Conservation (phyloP, 53 echinoderm and acorn worm genomes). For the Pentamera pediparva region DNA sequence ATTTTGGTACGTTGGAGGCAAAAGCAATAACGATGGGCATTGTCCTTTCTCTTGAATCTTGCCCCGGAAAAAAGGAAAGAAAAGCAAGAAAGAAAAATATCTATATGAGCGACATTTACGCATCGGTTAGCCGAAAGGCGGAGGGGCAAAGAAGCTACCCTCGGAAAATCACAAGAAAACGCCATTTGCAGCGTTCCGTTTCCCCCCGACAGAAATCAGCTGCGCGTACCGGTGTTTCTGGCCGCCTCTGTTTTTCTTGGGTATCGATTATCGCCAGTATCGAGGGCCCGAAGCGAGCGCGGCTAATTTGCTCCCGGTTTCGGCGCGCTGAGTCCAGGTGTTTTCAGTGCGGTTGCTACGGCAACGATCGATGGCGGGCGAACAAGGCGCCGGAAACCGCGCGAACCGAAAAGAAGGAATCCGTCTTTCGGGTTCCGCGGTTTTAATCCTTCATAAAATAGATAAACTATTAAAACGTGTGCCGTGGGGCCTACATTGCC, state of each 20-base stretch:
- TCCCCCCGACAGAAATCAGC: too few relatives aligned
- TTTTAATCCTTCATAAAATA: constrained; percentile 9
- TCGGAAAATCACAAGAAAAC: constrained; percentile 6
- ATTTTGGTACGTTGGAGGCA: too few relatives aligned
- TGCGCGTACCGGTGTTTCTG: constrained; percentile 21
- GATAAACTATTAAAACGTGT: constrained; percentile 15
- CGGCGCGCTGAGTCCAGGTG: constrained; percentile 30
- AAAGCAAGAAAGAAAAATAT: too few relatives aligned
- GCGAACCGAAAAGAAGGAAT: constrained; percentile 18
- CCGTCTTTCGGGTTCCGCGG: constrained; percentile 18
- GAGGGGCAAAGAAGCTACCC: constrained; percentile 13
- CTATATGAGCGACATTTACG: too few relatives aligned
- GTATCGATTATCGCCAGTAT: constrained; percentile 14
- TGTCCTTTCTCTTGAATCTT: too few relatives aligned
- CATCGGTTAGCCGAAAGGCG: constrained; percentile 9
- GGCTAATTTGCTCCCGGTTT: constrained; percentile 33
- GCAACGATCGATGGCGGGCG: constrained; percentile 38
- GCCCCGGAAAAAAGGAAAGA: too few relatives aligned
- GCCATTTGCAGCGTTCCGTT: not conserved
- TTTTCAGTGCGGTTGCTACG: constrained; percentile 20
- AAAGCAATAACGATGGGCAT: too few relatives aligned
- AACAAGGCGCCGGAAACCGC: constrained; percentile 22
- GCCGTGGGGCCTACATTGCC: constrained; percentile 23
- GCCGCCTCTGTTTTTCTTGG: constrained; percentile 14
- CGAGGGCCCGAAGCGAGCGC: constrained; percentile 34